Evolutionary conservation across 2,797 vertebrate species (phyloP), one percentile per base, ranked within the genome.

Genomic region (Coregonus ussuriensis): DNA sequence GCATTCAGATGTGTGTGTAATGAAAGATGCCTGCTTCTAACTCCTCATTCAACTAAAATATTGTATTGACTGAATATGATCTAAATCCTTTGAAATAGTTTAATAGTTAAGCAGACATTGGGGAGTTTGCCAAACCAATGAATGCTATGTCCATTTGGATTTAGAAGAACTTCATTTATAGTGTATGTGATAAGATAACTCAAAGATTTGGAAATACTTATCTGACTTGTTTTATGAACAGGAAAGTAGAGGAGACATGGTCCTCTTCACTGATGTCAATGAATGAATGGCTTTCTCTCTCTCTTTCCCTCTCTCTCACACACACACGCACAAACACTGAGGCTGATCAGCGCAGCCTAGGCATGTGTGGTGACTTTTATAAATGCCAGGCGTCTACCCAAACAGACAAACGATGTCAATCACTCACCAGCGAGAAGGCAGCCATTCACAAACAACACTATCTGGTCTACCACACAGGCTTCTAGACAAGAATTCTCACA

Each of bases 401-500:
- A 84, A 85, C 79, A 84, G 83, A 86, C 81, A 83, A 84, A 88
- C 79, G 79, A 80, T 88, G 87, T 90, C 90, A 87, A 85, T 91
- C 90, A 81, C 75, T 88, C 72, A 78, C 68, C 69, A 79, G 75
- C 66, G 59, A 81, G 73, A 66, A 76, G 80, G 84, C 86, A 85
- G 79, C 77, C 84, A 77, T 83, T 75, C 81, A 74, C 54, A 5
- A 81, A 87, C 82, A 83, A 84, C 77, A 70, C 83, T 83, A 82
- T 84, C 84, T 82, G 80, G 79, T 82, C 77, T 83, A 13, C 25
- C 65, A 81, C 75, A 77, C 85, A 81, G 74, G 18, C 68, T 31
- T 77, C 69, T 83, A 59, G 77, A 85, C 41, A 75, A 77, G 14
- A 47, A 62, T n/a, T 62, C 56, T 47, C n/a, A 21, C 15, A 59